These are phyloP conservation scores for Nomia melanderi DNA, from an alignment of 1,140 invertebrate genomes.

Conservation along the genomic window DNA sequence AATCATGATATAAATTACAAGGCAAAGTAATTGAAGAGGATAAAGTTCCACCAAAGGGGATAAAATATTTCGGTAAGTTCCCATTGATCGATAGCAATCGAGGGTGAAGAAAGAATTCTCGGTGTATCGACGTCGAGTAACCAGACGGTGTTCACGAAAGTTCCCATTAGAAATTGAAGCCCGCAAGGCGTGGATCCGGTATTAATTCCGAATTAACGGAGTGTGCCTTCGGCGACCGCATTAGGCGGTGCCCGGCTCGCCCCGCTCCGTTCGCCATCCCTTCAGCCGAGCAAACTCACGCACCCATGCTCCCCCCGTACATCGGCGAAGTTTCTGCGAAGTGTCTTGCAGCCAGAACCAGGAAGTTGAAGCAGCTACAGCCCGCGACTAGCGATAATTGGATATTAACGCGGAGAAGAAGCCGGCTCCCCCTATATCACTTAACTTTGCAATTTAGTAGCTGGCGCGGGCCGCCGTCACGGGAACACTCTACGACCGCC, in stretches of 20 bases:
- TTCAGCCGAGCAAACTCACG: constrained; percentile 52
- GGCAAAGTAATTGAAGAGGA: too few species aligned
- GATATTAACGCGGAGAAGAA: constrained; percentile 70
- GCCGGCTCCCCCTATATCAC: constrained; percentile 49
- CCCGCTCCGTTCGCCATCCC: too few species aligned
- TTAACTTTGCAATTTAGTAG: constrained; percentile 64
- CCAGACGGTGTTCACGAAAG: not conserved
- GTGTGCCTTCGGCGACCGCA: constrained; percentile 23
- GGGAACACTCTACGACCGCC: not conserved
- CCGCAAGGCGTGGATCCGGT: constrained; percentile 3
- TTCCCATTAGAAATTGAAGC: constrained; percentile 49
- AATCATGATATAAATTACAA: too few species aligned
- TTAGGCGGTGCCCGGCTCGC: constrained; percentile 18
- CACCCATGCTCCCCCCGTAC: constrained; percentile 30
- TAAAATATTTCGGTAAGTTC: too few species aligned
- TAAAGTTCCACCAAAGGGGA: too few species aligned
- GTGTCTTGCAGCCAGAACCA: constrained; percentile 60
- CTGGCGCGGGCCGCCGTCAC: not conserved
- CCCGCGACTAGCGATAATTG: constrained; percentile 69
- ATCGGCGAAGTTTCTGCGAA: constrained; percentile 71
- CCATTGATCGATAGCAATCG: not conserved
- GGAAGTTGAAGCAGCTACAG: constrained; percentile 56
- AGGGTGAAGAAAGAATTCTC: not conserved
- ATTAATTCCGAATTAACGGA: constrained; percentile 65
- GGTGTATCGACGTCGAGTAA: not conserved